phyloP scores from a whole-genome alignment of 2,888 invertebrate genomes.

The Nineta flava region DNA sequence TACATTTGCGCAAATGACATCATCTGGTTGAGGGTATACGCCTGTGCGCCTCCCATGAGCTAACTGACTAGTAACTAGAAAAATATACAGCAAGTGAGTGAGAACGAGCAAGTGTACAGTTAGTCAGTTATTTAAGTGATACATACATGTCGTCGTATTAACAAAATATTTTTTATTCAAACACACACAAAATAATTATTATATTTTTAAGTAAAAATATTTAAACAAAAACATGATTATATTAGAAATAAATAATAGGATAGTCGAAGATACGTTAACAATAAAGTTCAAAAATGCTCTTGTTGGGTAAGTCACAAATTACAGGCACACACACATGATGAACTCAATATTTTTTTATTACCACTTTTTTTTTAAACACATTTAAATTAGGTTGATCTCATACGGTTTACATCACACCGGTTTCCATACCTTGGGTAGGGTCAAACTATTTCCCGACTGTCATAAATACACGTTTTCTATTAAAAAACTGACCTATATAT shows the following conservation, averaged over 20 bases:
- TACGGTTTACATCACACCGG: constrained; percentile 28
- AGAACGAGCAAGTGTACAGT: constrained; percentile 9
- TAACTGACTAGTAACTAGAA: background rate
- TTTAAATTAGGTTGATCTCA: background rate
- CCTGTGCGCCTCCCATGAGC: constrained; percentile 20
- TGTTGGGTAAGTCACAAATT: constrained; percentile 65
- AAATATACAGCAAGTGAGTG: no score
- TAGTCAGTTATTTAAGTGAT: constrained; percentile 9
- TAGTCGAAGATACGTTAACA: constrained; percentile 91
- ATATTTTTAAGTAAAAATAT: constrained; percentile 8
- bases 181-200: background rate
- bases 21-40: constrained; percentile 2
- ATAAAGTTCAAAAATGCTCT: constrained; percentile 92
- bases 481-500: constrained; percentile 7
- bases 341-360: constrained; percentile 8
- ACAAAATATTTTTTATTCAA: no score
- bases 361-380: background rate
- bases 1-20: constrained; percentile 5
- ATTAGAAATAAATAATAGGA: constrained; percentile 97
- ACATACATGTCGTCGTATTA: constrained; percentile 11
- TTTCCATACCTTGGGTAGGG: constrained; percentile 36
- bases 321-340: background rate
- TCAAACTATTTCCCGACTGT: constrained; percentile 25
- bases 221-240: constrained; percentile 61
- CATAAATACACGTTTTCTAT: constrained; percentile 9